Base-by-base conservation (phyloP, 2,797 vertebrate species). In the Falco berigora region DNA sequence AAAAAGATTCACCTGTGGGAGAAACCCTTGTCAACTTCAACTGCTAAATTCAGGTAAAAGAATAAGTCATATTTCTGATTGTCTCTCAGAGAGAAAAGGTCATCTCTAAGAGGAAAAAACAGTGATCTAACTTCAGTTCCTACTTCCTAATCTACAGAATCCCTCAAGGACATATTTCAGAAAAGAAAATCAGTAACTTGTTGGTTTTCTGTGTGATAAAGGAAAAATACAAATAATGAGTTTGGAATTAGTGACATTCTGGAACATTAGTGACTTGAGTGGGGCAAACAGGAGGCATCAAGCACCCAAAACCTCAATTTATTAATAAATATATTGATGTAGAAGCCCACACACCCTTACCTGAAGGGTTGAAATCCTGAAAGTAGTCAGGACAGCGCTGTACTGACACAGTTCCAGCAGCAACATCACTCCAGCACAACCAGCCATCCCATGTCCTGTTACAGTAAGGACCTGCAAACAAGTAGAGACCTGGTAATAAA, bases 391-490 rank as follows among this genome's bases (percentile, higher is more conserved):
- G 99, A 80, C 99, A 99, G 53, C 98, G 98, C 97, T 99, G 99
- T 90, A 99, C 98, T 0, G 98, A 98, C 23, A 97, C 97, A 0
- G 98, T 92, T 34, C 99, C 99, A 0, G 98, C 98, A 6, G 96
- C 96, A 3, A 98, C 98, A 80, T 99, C 99, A 2, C 98, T 99
- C 99, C 99, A 99, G 86, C 99, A 99, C 86, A 99, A 90, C 99
- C 99, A 99, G 9, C 99, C 99, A 20, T 99, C 99, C 99, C 99
- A 99, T 0, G 99, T 99, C 44, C 99, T 98, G 94, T 99, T 99
- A 97, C 99, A 99, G 96, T 98, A 95, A n/a, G 97, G 89, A 85
- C 98, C 99, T 98, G 28, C 19, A 83, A 92, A 77, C n/a, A 89
- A 59, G 69, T 4, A 81, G 38, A 92, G 7, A 84, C 12, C 36